phyloP scores from a whole-genome alignment of 92 coral and sea anemone species.

The Phenganax subtilis region DNA sequence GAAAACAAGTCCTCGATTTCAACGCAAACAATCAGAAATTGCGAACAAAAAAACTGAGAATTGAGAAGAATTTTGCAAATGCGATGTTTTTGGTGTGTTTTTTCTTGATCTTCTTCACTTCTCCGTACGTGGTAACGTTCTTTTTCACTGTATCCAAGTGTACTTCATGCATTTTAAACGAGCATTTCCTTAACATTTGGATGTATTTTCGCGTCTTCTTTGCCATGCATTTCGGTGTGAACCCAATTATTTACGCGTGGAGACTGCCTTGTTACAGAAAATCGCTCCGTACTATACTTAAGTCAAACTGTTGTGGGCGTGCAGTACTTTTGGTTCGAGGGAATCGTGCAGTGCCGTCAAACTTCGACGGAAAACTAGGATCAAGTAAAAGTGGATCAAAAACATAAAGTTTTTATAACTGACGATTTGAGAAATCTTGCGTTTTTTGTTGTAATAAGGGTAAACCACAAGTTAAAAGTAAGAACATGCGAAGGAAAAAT shows the following conservation, averaged over 20 bases:
- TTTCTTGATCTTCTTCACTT: conserved; percentile 27
- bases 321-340: not conserved
- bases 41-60: conserved; percentile 24
- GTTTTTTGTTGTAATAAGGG: too few relatives aligned
- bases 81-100: not conserved
- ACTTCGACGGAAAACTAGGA: not conserved
- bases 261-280: conserved; percentile 25
- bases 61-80: conserved; percentile 26
- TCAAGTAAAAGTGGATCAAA: not conserved
- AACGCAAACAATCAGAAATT: conserved; percentile 28
- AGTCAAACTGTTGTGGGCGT: not conserved
- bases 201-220: conserved; percentile 10
- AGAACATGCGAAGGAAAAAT: too few relatives aligned
- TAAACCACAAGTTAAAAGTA: too few relatives aligned
- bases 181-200: conserved; percentile 2
- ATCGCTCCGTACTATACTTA: not conserved
- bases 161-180: conserved; percentile 15
- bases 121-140: conserved; percentile 24
- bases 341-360: not conserved
- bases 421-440: too few relatives aligned
- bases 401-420: not conserved
- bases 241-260: conserved; percentile 29
- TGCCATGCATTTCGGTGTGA: conserved; percentile 7
- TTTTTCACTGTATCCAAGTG: conserved; percentile 11
- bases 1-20: conserved; percentile 18